These are phyloP conservation scores for Luperina testacea DNA, from an alignment of 2,888 invertebrate species.

Conservation along the genomic window DNA sequence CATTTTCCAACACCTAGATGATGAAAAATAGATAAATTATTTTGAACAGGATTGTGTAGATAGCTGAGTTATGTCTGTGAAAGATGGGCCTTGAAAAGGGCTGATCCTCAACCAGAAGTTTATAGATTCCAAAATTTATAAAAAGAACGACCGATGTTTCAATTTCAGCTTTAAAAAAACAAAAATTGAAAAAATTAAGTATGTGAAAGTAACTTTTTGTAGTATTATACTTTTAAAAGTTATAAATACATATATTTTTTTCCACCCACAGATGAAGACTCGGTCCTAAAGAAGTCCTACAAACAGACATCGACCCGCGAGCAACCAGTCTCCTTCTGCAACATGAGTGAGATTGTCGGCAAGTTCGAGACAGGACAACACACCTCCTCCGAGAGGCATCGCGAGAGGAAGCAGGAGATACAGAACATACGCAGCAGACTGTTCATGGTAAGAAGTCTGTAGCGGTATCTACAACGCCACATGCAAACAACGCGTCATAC, in stretches of 20 bases:
- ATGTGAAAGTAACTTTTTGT: neutral
- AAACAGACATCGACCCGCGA: constrained; percentile 90
- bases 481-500: too few relatives aligned
- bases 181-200: too few relatives aligned
- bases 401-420: constrained; percentile 96
- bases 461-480: too few relatives aligned
- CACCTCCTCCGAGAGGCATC: constrained; percentile 91
- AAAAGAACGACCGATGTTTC: too few relatives aligned
- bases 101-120: too few relatives aligned
- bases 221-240: neutral
- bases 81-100: too few relatives aligned
- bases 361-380: constrained; percentile 94
- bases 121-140: too few relatives aligned
- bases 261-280: constrained; percentile 88
- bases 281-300: constrained; percentile 89
- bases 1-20: neutral
- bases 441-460: constrained; percentile 93
- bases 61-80: too few relatives aligned
- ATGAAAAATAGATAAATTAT: too few relatives aligned
- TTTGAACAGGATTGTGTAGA: too few relatives aligned
- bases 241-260: neutral
- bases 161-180: too few relatives aligned
- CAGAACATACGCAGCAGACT: constrained; percentile 95
- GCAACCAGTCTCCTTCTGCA: constrained; percentile 94
- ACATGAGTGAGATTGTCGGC: constrained; percentile 95